Base-by-base conservation (phyloP, 2,888 invertebrate species). In the Lordiphosa fenestrarum region DNA sequence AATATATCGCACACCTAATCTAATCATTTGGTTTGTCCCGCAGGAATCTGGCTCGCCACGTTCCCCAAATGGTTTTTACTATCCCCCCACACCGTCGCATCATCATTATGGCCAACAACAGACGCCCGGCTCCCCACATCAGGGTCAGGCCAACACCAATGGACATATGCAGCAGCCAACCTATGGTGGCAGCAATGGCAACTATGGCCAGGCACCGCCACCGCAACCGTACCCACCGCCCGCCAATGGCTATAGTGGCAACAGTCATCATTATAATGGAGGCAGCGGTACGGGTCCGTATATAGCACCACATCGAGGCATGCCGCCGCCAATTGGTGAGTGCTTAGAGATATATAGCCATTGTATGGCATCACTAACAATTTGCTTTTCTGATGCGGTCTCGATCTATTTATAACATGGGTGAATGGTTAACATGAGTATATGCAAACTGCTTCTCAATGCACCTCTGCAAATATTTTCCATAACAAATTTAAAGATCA, bases 61-160 rank as follows among this genome's bases (percentile, higher is more conserved):
- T 57, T 90, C 90, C 7, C 89, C 90, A 36, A 89, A 90, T 68
- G 89, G 89, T n/a, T 90, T 89, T 56, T 90, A 88, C 53, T 90
- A 90, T 80, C 89, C 90, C 19, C 87, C 89, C 38, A 87, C 88
- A 40, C 86, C 88, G n/a, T 88, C 88, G 63, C 89, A 90, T 69
- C 89, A 90, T 71, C 89, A 89, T 64, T 87, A 87, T 37, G 78
- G 78, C 10, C 85, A 87, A 39, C 80, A 80, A 60, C 86, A 88
- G 1, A 87, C 87, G 6, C 87, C 89, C 2, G 88, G 88, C 19
- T 89, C 89, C 9, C 85, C 85, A 7, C 30, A 30, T 10, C 30
- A 30, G 30, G 30, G 30, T 30, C 30, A 30, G 30, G 30, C 30
- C 30, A 23, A 23, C 49, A 49, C 56, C 61, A 67, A 61, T 10